Percentiles rank a stretch among this genome's conserved stretches.
Evolutionary conservation across 2,888 invertebrate genomes (phyloP).

Genomic region (Amitus sp.): DNA sequence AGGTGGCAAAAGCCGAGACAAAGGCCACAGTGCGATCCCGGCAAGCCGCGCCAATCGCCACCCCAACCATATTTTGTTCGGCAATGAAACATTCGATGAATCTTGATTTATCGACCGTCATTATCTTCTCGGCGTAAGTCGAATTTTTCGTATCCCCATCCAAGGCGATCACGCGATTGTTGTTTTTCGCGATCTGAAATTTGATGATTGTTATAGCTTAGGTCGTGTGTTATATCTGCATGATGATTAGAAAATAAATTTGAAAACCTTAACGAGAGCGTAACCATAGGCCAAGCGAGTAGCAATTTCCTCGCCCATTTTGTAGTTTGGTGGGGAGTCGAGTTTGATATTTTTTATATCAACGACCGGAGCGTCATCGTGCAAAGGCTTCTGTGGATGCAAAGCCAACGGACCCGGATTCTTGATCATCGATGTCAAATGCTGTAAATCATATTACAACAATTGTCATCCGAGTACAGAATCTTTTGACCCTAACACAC

Average conservation of each 20-base stretch:
- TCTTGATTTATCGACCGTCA: conserved; percentile 76
- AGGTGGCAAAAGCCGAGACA: conserved; percentile 97
- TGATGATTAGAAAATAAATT: too few relatives aligned
- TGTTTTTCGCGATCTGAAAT: conserved; percentile 68
- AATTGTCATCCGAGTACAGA: too few relatives aligned
- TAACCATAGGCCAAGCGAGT: conserved; percentile 95
- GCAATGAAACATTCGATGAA: conserved; percentile 99
- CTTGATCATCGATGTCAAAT: conserved; percentile 74
- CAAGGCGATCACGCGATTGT: conserved; percentile 85
- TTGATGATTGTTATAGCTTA: too few relatives aligned
- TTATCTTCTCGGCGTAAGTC: conserved; percentile 93
- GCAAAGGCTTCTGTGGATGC: conserved; percentile 72
- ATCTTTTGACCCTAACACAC: too few relatives aligned
- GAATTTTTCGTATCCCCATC: conserved; percentile 99
- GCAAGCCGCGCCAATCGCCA: conserved; percentile 94
- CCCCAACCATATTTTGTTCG: conserved; percentile 97
- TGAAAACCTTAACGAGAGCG: conserved; percentile 93
- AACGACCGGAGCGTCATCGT: conserved; percentile 77
- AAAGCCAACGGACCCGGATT: conserved; percentile 74
- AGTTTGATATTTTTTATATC: conserved; percentile 79
- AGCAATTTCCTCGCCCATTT: conserved; percentile 80
- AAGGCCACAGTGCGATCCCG: conserved; percentile 93
- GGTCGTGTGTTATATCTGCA: too few relatives aligned
- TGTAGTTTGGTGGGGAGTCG: conserved; percentile 85
- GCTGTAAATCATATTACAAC: conserved; percentile 63